These are phyloP conservation scores for Gobionotothen gibberifrons DNA, from an alignment of 2,797 vertebrate genomes.

Conservation along the genomic window DNA sequence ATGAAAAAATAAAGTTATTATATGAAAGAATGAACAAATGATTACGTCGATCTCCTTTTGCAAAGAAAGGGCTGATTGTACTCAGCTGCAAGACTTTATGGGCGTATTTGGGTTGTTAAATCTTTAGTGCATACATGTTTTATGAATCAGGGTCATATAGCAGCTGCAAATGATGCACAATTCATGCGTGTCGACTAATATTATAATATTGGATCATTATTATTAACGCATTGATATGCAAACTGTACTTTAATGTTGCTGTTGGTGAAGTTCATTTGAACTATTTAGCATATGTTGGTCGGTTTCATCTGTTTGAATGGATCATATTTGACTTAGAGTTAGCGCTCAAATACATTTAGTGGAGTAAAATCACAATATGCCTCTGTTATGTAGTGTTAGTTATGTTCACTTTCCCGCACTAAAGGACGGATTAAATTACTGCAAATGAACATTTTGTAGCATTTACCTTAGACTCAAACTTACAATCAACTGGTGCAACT, in stretches of 20 bases:
- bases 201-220: not conserved
- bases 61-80: too few species aligned
- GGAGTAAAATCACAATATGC: not conserved
- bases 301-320: not conserved
- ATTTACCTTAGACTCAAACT: not conserved
- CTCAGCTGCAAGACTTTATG: too few species aligned
- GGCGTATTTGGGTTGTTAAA: too few species aligned
- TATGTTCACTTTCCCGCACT: not conserved
- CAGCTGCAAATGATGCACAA: too few species aligned
- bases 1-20: too few species aligned
- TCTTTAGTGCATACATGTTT: too few species aligned
- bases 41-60: too few species aligned
- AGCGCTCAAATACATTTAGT: not conserved
- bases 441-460: rapidly evolving
- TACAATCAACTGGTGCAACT: slow-evolving; percentile 9
- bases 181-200: not conserved
- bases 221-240: not conserved
- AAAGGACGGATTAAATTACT: not conserved
- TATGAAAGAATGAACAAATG: too few species aligned
- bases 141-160: too few species aligned
- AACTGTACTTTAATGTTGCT: not conserved
- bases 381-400: not conserved
- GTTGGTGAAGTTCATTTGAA: too few species aligned
- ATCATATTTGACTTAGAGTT: not conserved
- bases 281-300: not conserved